Evolutionary conservation across 2,797 vertebrate species (phyloP).

Genomic region (Distichodus sexfasciatus): DNA sequence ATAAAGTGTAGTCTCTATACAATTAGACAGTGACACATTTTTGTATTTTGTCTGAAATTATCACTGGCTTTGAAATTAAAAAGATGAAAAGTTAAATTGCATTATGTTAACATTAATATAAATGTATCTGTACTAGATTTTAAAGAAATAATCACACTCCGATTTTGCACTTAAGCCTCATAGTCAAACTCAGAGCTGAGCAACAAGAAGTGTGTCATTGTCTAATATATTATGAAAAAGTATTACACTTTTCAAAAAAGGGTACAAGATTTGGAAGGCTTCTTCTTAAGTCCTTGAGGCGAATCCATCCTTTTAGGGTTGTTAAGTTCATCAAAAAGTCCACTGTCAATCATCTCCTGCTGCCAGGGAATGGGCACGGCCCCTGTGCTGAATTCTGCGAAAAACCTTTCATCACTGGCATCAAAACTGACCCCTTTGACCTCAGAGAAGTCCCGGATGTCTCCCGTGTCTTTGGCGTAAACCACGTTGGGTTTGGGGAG

Average conservation of each 20-base stretch:
- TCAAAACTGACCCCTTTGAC: constrained; percentile 74
- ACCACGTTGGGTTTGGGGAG: constrained; percentile 83
- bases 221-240: not conserved
- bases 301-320: constrained; percentile 58
- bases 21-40: no score
- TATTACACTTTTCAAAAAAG: constrained; percentile 69
- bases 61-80: no score
- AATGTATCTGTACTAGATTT: no score
- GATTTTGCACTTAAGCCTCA: no score
- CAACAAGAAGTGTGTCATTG: not conserved
- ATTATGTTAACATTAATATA: no score
- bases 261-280: constrained; percentile 77
- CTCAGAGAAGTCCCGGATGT: constrained; percentile 78
- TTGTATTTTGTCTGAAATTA: no score
- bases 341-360: constrained; percentile 84
- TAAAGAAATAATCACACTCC: no score
- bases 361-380: constrained; percentile 82
- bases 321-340: constrained; percentile 83
- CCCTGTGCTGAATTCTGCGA: constrained; percentile 83
- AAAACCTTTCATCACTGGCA: constrained; percentile 80
- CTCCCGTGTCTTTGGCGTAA: constrained; percentile 79
- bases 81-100: no score
- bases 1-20: no score
- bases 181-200: no score
- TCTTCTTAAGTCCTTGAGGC: constrained; percentile 36